A percentile compares a stretch with the other conserved stretches of the same genome.
Evolutionary conservation across 2,888 invertebrate species (phyloP).

Genomic region (Miltochrista miniata): DNA sequence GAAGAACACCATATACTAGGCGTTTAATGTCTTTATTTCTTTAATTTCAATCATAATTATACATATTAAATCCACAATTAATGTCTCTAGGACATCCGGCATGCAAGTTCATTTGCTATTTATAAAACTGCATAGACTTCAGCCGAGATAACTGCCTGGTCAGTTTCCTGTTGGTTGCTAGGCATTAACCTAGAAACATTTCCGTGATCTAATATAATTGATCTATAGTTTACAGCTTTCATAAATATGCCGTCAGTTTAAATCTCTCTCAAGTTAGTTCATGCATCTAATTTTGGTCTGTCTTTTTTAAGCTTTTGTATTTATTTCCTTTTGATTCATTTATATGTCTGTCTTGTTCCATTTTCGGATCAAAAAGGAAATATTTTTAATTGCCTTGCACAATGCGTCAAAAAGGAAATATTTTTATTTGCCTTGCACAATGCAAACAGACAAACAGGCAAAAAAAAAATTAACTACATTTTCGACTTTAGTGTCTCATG

Average conservation of each 20-base stretch:
- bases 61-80: too few relatives aligned
- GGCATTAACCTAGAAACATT: conserved; percentile 8
- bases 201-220: conserved; percentile 4
- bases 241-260: background rate
- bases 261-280: background rate
- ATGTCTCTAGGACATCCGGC: background rate
- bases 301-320: background rate
- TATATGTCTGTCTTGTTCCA: too few relatives aligned
- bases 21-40: too few relatives aligned
- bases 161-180: conserved; percentile 1
- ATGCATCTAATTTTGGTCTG: background rate
- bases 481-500: too few relatives aligned
- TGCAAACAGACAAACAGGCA: too few relatives aligned
- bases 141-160: background rate
- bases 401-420: too few relatives aligned
- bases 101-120: background rate
- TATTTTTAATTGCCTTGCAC: too few relatives aligned
- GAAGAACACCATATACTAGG: too few relatives aligned
- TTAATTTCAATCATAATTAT: too few relatives aligned
- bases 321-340: background rate
- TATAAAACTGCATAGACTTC: background rate
- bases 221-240: background rate
- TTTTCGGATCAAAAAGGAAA: background rate
- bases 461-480: too few relatives aligned
- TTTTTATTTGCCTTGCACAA: too few relatives aligned